Conservation (phyloP, 1,140 invertebrate genomes). For the Drosophila burlai region DNA sequence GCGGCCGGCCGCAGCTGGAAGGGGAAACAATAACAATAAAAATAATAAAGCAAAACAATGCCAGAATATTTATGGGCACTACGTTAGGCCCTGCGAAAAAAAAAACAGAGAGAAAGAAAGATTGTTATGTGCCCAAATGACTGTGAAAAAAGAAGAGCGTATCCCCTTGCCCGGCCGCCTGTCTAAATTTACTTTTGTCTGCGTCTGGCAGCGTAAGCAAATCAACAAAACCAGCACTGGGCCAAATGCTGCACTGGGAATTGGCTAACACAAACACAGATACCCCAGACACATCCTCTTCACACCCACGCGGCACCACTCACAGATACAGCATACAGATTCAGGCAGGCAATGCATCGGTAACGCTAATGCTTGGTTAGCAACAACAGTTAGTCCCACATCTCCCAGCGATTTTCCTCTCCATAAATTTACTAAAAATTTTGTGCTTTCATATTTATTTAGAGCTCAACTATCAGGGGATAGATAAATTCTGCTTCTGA, state of each 20-base stretch:
- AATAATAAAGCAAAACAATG: conserved; percentile 84
- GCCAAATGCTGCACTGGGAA: conserved; percentile 73
- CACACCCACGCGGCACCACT: not conserved
- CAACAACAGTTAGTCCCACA: conserved; percentile 13
- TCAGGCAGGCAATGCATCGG: conserved; percentile 33
- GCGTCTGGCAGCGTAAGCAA: conserved; percentile 73
- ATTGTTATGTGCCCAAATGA: conserved; percentile 72
- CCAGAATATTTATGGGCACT: conserved; percentile 77
- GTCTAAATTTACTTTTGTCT: conserved; percentile 72
- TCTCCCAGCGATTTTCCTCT: conserved; percentile 4
- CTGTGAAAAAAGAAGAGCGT: conserved; percentile 67
- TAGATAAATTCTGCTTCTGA: conserved; percentile 18
- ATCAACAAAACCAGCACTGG: conserved; percentile 68
- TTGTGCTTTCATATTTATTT: conserved; percentile 19
- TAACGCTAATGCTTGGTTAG: conserved; percentile 48
- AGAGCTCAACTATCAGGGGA: conserved; percentile 1
- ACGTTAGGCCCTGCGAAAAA: conserved; percentile 32
- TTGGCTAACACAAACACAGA: conserved; percentile 51
- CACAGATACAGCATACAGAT: not conserved
- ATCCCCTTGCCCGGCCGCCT: not conserved
- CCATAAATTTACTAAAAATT: conserved; percentile 11
- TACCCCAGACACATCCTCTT: conserved; percentile 11
- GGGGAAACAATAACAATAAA: conserved; percentile 80
- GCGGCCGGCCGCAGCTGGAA: not conserved
- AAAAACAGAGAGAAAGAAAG: conserved; percentile 38